These are phyloP conservation scores for Amblyraja radiata DNA, from an alignment of 2,797 vertebrate genomes.

Conservation along the genomic window DNA sequence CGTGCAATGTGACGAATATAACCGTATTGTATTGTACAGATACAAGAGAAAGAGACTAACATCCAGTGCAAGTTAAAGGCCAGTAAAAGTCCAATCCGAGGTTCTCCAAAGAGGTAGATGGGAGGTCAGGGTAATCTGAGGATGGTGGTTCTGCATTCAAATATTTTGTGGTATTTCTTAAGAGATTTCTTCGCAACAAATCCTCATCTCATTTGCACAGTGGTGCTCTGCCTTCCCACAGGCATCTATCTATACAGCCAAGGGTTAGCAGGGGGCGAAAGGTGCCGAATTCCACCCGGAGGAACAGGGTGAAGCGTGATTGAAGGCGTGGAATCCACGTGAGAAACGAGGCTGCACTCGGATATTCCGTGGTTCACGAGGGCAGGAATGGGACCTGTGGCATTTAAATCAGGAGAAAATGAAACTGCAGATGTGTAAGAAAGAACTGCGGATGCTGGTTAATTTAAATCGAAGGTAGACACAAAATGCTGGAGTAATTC, in stretches of 20 bases:
- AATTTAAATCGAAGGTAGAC: too few relatives aligned
- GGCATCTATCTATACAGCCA: neutral
- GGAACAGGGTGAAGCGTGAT: neutral
- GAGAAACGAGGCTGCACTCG: neutral
- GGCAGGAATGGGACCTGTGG: neutral
- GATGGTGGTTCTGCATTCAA: neutral
- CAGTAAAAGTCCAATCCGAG: too few relatives aligned
- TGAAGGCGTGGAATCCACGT: neutral
- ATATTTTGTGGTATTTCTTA: too few relatives aligned
- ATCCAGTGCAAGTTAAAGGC: too few relatives aligned
- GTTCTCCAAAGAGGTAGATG: too few relatives aligned
- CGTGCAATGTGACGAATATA: too few relatives aligned
- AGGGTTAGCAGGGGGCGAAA: neutral
- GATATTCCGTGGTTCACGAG: neutral
- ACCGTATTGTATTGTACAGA: too few relatives aligned
- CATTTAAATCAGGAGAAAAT: neutral
- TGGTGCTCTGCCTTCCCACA: neutral
- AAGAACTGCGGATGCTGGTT: too few relatives aligned
- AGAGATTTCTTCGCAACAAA: neutral
- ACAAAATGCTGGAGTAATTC: too few relatives aligned
- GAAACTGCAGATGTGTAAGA: too few relatives aligned
- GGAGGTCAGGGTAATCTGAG: too few relatives aligned
- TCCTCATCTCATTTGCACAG: neutral
- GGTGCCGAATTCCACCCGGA: neutral
- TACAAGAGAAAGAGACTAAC: too few relatives aligned